Evolutionary conservation across 2,797 vertebrate species (phyloP).

Genomic region (Periophthalmus magnuspinnatus): DNA sequence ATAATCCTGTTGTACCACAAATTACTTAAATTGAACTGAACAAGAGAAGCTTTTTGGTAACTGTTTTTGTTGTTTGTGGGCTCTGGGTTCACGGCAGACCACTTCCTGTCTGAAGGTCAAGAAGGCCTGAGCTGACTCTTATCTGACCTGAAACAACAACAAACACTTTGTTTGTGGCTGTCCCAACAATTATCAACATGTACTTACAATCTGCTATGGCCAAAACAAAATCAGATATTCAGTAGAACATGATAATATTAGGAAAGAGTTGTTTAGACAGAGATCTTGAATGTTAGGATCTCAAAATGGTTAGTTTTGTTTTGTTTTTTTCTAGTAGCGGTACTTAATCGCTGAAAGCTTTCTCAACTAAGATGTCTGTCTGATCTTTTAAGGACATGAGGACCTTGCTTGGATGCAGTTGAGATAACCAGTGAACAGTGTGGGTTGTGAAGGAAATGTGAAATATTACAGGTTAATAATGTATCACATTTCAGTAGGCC

Average conservation of each 20-base stretch:
- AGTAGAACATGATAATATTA: neutral
- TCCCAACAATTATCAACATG: slow-evolving; percentile 10
- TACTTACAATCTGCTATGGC: neutral
- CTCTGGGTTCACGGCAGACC: neutral
- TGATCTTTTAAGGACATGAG: neutral
- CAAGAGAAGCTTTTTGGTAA: neutral
- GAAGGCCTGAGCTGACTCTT: slow-evolving; percentile 1
- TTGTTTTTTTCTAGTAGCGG: neutral
- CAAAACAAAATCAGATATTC: neutral
- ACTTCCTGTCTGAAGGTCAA: slow-evolving; percentile 3
- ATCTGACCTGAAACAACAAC: slow-evolving; percentile 4
- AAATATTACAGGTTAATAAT: neutral
- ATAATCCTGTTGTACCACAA: neutral
- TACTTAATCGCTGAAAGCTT: neutral
- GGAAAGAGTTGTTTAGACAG: neutral
- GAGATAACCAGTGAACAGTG: neutral
- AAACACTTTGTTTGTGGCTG: neutral
- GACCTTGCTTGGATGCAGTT: neutral
- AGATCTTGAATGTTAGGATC: neutral
- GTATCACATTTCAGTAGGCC: too few relatives aligned
- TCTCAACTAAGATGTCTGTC: neutral
- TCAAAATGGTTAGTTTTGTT: neutral
- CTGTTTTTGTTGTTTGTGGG: neutral
- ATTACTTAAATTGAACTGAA: neutral
- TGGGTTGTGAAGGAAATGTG: neutral